Conservation (phyloP, 2,888 invertebrate species). For the Lepidochrysops patricia region DNA sequence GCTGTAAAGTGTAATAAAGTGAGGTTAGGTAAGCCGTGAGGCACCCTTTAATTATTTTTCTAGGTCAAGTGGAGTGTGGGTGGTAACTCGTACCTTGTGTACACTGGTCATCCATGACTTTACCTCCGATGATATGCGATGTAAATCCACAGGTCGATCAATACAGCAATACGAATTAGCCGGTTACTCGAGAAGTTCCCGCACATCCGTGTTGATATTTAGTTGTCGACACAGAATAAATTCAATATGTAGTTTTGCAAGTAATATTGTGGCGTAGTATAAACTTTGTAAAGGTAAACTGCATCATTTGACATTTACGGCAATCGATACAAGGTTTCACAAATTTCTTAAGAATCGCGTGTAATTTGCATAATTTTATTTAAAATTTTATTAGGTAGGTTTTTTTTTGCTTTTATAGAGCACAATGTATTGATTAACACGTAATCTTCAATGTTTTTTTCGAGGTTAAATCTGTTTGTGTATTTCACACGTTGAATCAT, state of each 20-base stretch:
- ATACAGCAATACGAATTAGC: neutral
- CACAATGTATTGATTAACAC: neutral
- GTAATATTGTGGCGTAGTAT: conserved; percentile 10
- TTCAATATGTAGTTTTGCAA: conserved; percentile 7
- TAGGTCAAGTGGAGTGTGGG: neutral
- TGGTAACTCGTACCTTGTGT: too few species aligned
- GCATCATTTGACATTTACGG: conserved; percentile 22
- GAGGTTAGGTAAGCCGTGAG: too few species aligned
- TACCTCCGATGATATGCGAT: neutral
- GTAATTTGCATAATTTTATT: conserved; percentile 7
- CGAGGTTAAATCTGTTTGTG: neutral
- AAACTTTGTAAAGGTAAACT: conserved; percentile 21
- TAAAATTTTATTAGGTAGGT: neutral
- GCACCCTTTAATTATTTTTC: neutral
- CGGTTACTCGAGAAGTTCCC: neutral
- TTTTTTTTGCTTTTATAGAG: neutral
- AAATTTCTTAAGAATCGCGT: conserved; percentile 10
- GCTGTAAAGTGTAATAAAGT: too few species aligned
- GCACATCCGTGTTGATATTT: neutral
- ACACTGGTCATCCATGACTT: neutral
- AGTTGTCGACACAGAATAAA: neutral
- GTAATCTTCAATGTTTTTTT: neutral
- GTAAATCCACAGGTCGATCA: neutral
- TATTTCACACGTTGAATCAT: too few species aligned
- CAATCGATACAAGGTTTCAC: conserved; percentile 10